Evolutionary conservation across 2,797 vertebrate species (phyloP).

Genomic region (Cyclura pinguis): DNA sequence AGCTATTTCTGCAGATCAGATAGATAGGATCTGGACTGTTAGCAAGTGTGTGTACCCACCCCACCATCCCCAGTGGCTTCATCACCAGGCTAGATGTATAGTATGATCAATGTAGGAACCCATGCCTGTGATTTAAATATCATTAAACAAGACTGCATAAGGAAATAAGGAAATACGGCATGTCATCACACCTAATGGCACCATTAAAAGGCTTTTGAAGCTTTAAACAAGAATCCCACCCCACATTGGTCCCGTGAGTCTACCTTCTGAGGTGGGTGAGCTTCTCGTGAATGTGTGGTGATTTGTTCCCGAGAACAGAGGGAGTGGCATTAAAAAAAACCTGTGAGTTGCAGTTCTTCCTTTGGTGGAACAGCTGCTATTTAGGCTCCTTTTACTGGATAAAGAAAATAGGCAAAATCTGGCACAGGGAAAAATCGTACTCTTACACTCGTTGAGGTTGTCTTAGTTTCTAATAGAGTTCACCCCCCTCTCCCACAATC

Average conservation of each 20-base stretch:
- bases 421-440: not conserved
- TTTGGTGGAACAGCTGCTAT: not conserved
- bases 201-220: not conserved
- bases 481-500: not conserved
- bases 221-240: not conserved
- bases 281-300: not conserved
- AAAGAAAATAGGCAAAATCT: not conserved
- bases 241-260: not conserved
- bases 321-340: not conserved
- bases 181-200: not conserved
- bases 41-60: not conserved
- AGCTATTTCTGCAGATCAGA: not conserved
- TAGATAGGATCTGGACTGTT: too few species aligned
- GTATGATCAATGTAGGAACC: not conserved
- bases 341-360: not conserved
- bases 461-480: not conserved
- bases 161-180: rapidly evolving
- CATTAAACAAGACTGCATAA: not conserved
- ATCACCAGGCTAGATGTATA: not conserved
- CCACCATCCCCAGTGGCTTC: not conserved
- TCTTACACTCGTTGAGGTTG: not conserved
- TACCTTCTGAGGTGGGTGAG: not conserved
- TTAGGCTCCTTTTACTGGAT: not conserved
- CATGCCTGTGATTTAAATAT: not conserved
- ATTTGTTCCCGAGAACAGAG: not conserved